Percentiles rank a stretch among this genome's conserved stretches.
These are phyloP conservation scores for Silurus glanis DNA, from an alignment of 2,113 vertebrate genomes.

Conservation along the genomic window DNA sequence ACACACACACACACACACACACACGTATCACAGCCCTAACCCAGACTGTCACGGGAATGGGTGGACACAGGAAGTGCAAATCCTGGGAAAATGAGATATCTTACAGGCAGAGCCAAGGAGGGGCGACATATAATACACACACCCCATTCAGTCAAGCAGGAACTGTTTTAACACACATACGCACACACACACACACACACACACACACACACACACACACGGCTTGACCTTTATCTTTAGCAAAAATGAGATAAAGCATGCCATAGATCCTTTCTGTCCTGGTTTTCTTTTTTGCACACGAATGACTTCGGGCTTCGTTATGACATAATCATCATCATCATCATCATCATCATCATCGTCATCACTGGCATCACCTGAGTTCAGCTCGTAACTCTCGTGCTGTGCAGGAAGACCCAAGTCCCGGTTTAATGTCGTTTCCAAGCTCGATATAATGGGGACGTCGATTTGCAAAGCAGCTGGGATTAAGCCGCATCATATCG, in stretches of 20 bases:
- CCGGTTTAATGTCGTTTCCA: background rate
- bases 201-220: constrained; percentile 1
- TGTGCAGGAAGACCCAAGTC: background rate
- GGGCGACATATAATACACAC: constrained; percentile 61
- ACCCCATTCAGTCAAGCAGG: background rate
- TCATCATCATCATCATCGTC: too few relatives aligned
- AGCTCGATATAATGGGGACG: background rate
- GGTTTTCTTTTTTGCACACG: background rate
- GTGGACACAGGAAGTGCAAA: constrained; percentile 73
- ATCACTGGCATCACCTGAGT: background rate
- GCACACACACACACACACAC: constrained; percentile 12
- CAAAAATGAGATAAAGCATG: background rate
- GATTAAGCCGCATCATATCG: background rate
- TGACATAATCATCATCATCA: constrained; percentile 14
- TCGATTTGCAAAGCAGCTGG: background rate
- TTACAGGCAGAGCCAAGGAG: constrained; percentile 65
- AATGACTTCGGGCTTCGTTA: background rate
- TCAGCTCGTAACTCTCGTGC: constrained; percentile 30
- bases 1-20: constrained; percentile 10
- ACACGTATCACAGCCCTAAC: constrained; percentile 2
- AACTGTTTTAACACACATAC: background rate
- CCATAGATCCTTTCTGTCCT: background rate
- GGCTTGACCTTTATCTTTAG: background rate
- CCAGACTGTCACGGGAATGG: constrained; percentile 63
- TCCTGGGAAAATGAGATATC: constrained; percentile 73